phyloP scores from a whole-genome alignment of 1,140 invertebrate species.

The Delia radicum region DNA sequence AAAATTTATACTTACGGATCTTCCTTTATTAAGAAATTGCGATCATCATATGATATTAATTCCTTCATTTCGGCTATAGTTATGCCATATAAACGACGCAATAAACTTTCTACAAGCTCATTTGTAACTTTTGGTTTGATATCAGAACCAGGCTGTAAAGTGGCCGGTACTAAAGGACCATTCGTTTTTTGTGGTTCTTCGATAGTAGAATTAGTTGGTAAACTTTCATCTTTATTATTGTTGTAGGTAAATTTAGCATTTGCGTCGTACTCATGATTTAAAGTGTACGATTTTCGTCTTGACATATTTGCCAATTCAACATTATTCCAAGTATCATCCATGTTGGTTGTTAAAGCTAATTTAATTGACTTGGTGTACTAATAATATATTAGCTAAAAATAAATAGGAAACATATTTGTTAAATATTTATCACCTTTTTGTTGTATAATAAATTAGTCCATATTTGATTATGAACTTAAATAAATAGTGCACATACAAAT shows the following conservation, averaged over 20 bases:
- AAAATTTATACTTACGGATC: conserved; percentile 46
- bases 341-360: conserved; percentile 8
- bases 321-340: conserved; percentile 53
- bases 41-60: conserved; percentile 80
- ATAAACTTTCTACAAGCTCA: conserved; percentile 60
- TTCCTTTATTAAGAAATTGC: conserved; percentile 66
- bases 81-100: conserved; percentile 70
- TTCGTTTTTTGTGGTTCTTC: not conserved
- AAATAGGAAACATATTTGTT: not conserved
- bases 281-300: conserved; percentile 50
- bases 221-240: conserved; percentile 36
- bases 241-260: conserved; percentile 30
- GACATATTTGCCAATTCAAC: conserved; percentile 48
- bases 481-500: too few species aligned
- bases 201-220: not conserved
- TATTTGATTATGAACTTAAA: not conserved
- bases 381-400: not conserved
- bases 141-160: conserved; percentile 60
- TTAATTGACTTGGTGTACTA: not conserved
- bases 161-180: not conserved
- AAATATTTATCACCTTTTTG: not conserved
- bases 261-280: conserved; percentile 48
- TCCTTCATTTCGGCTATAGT: conserved; percentile 65
- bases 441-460: not conserved
- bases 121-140: conserved; percentile 65